Conservation (phyloP, 2,113 vertebrate genomes). For the Nothocercus nigrocapillus region DNA sequence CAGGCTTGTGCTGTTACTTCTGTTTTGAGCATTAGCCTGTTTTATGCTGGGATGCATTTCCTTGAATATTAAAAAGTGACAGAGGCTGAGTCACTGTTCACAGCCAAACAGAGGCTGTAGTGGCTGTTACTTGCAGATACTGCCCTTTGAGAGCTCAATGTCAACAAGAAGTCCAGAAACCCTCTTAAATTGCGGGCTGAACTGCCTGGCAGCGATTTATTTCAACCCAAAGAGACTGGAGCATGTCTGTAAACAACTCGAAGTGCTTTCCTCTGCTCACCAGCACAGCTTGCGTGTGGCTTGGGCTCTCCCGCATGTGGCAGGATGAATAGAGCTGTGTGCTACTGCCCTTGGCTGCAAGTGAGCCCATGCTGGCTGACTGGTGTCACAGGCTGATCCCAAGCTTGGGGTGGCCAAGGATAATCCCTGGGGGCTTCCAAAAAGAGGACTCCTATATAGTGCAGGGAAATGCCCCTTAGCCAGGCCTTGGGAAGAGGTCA, state of each 20-base stretch:
- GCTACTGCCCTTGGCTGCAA: too few species aligned
- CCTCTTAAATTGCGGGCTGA: neutral
- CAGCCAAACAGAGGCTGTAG: neutral
- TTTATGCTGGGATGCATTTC: neutral
- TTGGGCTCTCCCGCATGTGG: accelerated
- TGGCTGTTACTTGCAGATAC: neutral
- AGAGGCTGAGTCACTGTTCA: neutral
- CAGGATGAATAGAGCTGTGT: neutral
- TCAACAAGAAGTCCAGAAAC: neutral
- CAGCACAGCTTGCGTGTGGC: accelerated
- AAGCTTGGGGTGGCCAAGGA: accelerated
- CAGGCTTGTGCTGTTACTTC: too few species aligned
- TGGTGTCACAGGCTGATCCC: neutral
- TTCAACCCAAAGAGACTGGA: neutral
- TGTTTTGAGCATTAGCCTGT: neutral
- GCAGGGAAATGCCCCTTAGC: neutral
- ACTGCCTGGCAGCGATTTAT: neutral
- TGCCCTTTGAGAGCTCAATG: neutral
- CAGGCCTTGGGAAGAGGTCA: neutral
- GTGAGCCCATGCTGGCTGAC: neutral
- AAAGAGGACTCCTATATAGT: neutral
- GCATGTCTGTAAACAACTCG: neutral
- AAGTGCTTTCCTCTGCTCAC: neutral
- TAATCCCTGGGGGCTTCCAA: neutral
- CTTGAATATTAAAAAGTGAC: neutral